A percentile compares a stretch with the other conserved stretches of the same genome.
These are phyloP conservation scores for Macrotus californicus DNA, from an alignment of 2,113 vertebrate species.

Conservation along the genomic window DNA sequence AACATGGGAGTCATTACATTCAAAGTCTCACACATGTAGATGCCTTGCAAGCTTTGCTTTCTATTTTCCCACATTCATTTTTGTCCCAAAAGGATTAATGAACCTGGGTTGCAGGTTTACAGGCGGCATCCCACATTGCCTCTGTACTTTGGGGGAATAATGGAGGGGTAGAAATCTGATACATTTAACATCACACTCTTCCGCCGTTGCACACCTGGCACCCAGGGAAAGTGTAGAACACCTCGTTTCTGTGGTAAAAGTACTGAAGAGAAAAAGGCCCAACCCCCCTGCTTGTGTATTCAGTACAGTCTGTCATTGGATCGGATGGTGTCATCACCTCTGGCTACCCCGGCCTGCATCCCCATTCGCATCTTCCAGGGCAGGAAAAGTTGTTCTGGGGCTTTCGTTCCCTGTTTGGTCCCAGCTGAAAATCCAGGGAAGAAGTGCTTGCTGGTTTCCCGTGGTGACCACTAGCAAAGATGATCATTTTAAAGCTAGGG, in stretches of 20 bases:
- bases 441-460: not conserved
- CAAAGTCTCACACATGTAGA: not conserved
- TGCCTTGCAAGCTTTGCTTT: not conserved
- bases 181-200: not conserved
- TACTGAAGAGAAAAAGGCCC: not conserved
- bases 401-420: not conserved
- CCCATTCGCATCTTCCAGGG: not conserved
- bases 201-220: not conserved
- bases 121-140: not conserved
- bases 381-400: not conserved
- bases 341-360: not conserved
- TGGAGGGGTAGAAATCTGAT: not conserved
- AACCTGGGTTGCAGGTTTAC: not conserved
- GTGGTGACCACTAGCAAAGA: not conserved
- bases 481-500: conserved; percentile 1
- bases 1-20: not conserved
- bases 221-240: not conserved
- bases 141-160: not conserved
- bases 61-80: not conserved
- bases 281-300: not conserved
- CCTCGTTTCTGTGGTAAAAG: not conserved
- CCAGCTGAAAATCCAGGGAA: not conserved
- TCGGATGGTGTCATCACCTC: not conserved
- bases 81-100: not conserved
- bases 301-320: not conserved